Evolutionary conservation across 2,888 invertebrate species (phyloP), one percentile per base, ranked within the genome.

Genomic region (Himalopsyche tibetana): DNA sequence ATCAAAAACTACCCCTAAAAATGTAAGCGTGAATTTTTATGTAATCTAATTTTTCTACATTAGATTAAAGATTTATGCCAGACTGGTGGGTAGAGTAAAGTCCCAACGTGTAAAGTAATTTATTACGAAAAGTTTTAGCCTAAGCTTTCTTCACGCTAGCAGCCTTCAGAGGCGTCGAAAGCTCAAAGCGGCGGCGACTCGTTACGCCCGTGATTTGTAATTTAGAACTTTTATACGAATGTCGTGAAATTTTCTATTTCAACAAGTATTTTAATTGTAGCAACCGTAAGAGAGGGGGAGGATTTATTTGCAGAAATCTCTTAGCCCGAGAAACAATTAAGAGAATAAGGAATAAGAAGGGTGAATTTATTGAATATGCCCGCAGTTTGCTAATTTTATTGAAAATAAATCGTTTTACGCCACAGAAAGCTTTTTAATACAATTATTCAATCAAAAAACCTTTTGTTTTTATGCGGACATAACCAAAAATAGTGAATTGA

Each of bases 11-110:
- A 82, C 42, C 82, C 38, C 38, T 82, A 15, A 82, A 45, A 55
- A 80, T 80, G 80, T 36, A 40, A 36, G 55, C 51, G 55, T 36
- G 36, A 82, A 80, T 80, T 80, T 80, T 82, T 55, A 82, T 55
- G 84, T 85, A 87, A 87, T 69, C 86, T 86, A 87, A 87, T 88
- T 86, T 85, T 88, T 85, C 87, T 85, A 88, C 85, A 86, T 84
- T 84, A 88, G 88, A 88, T 88, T 88, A 88, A 88, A 88, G 88
- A 88, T 88, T 88, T 88, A 86, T 84, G 85, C 86, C 74, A 40
- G 83, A 74, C 86, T 87, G 82, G 51, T 84, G 74, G 79, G 45
- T 85, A 85, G 19, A 81, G 85, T 55, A 80, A 80, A 85, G 69
- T 85, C 85, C 85, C 88, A 86, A 80, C 86, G 83, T 84, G 86